These are phyloP conservation scores for Drosophila villosipedis DNA, from an alignment of 2,888 invertebrate genomes.

Conservation along the genomic window DNA sequence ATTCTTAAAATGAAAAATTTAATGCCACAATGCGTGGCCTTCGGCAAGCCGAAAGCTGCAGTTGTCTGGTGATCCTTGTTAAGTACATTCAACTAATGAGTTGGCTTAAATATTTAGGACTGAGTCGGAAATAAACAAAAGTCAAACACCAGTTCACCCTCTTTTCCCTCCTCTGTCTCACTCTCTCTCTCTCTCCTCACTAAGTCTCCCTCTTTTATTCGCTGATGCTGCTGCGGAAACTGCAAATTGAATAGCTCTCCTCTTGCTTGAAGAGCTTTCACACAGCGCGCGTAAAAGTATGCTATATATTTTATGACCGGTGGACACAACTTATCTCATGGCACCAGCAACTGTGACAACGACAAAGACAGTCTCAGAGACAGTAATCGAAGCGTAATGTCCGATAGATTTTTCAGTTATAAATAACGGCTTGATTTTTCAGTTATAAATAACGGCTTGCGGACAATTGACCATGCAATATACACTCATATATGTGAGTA, in stretches of 20 bases:
- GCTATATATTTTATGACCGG: constrained; percentile 55
- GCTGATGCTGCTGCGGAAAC: constrained; percentile 17
- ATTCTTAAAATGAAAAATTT: constrained; percentile 28
- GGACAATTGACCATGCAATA: constrained; percentile 21
- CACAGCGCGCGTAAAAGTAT: constrained; percentile 38
- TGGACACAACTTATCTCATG: constrained; percentile 45
- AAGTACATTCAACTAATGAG: constrained; percentile 58
- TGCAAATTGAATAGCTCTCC: constrained; percentile 32
- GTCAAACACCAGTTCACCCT: background rate
- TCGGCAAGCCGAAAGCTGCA: background rate
- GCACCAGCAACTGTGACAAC: constrained; percentile 10
- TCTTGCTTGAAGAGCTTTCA: background rate
- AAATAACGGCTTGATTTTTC: constrained; percentile 49
- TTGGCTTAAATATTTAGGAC: constrained; percentile 58
- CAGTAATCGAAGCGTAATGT: constrained; percentile 45
- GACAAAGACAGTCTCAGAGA: background rate
- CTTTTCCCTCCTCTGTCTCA: background rate
- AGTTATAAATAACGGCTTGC: constrained; percentile 48
- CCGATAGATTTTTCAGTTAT: constrained; percentile 44
- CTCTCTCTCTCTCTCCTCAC: background rate
- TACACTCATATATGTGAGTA: constrained; percentile 14
- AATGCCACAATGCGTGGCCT: constrained; percentile 46
- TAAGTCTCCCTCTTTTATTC: background rate
- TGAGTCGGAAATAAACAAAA: constrained; percentile 25
- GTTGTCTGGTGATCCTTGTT: constrained; percentile 5